Evolutionary conservation across 2,888 invertebrate genomes (phyloP), one percentile per base, ranked within the genome.

Genomic region (Tubulanus polymorphus): DNA sequence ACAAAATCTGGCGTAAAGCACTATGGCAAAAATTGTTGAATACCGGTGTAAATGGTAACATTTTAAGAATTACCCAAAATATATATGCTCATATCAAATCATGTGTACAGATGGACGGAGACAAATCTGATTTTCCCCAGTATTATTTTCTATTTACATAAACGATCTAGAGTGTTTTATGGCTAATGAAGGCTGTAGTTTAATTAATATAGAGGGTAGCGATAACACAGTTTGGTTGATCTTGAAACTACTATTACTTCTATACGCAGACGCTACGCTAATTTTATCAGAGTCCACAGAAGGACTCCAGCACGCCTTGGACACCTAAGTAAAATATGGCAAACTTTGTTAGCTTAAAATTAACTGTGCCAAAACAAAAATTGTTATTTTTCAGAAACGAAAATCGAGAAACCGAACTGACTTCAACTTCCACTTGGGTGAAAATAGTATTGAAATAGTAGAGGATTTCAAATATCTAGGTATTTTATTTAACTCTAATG

Each of bases 221-320:
- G n/a, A n/a, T n/a, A n/a, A n/a, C n/a, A n/a, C n/a, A n/a, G n/a
- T n/a, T n/a, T n/a, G n/a, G n/a, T n/a, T n/a, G n/a, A n/a, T n/a
- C n/a, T n/a, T n/a, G n/a, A 51, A 51, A 51, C 30, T 54, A 30
- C 32, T 57, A 3, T 32, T 54, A 28, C 47, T 54, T 8, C 45
- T 55, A 1, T 55, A 54, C 27, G 57, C 57, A 2, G 54, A 57
- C 29, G 57, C 54, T 35, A 51, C 57, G 8, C 30, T 57, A 8
- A 54, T 57, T 26, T 28, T 57, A 37, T 54, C 57, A 0, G 30
- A 51, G 30, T 41, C 35, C 25, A 37, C 29, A 10, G 37, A 5
- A 18, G 51, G 52, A 20, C 50, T 49, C 15, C 32, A n/a, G 1
- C 6, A 15, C 8, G 15, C 27, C 10, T n/a, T 48, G 27, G 12